phyloP scores from a whole-genome alignment of 2,888 invertebrate species.

The Conchocele bisecta region DNA sequence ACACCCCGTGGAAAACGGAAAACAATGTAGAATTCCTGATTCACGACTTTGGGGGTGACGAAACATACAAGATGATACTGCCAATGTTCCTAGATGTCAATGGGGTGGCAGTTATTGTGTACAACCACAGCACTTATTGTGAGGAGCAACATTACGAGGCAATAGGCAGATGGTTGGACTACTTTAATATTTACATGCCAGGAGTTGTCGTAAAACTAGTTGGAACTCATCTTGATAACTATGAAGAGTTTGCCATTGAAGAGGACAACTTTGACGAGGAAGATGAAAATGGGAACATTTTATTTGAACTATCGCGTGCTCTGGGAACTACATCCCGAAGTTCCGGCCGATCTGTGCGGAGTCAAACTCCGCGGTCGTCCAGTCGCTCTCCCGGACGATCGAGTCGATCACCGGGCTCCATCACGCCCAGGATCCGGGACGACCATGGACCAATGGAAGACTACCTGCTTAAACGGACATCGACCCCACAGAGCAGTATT shows the following conservation, averaged over 20 bases:
- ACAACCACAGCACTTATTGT: constrained; percentile 72
- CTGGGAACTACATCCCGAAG: constrained; percentile 13
- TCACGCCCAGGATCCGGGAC: constrained; percentile 2
- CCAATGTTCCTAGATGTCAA: constrained; percentile 76
- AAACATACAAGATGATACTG: constrained; percentile 71
- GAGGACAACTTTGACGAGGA: constrained; percentile 25
- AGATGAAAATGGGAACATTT: constrained; percentile 51
- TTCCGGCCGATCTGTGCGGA: background rate
- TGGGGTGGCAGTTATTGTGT: constrained; percentile 75
- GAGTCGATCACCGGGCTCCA: background rate
- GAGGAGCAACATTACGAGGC: constrained; percentile 64
- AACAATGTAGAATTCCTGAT: constrained; percentile 79
- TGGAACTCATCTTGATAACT: constrained; percentile 78
- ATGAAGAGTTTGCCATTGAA: constrained; percentile 52
- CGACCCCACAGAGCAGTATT: constrained; percentile 16
- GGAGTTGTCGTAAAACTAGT: constrained; percentile 79
- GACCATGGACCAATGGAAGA: constrained; percentile 7
- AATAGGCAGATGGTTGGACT: constrained; percentile 78
- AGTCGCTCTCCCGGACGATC: constrained; percentile 21
- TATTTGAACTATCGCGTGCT: constrained; percentile 1
- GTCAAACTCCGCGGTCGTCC: too few species aligned
- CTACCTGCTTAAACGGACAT: constrained; percentile 6
- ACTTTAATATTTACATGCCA: constrained; percentile 72
- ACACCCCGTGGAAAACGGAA: constrained; percentile 76
- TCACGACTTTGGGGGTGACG: constrained; percentile 78